phyloP scores from a whole-genome alignment of 2,888 invertebrate species.

The Athalia cordata region DNA sequence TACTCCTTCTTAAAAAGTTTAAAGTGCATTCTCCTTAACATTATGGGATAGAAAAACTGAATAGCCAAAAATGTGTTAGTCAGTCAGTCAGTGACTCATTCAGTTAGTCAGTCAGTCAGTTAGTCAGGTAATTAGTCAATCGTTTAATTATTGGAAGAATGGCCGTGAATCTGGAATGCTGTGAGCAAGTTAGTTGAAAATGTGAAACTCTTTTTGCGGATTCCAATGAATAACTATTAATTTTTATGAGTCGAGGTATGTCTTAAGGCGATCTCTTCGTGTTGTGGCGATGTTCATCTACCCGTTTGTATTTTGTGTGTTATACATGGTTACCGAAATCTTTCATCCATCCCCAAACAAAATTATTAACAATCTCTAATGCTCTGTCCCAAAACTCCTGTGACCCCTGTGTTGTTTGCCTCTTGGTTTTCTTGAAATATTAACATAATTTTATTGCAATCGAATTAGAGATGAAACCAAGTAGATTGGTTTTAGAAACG shows the following conservation, averaged over 20 bases:
- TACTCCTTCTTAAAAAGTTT: conserved; percentile 1
- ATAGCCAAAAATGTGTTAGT: not conserved
- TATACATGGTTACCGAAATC: conserved; percentile 34
- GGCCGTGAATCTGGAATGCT: too few relatives aligned
- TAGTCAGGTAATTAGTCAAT: too few relatives aligned
- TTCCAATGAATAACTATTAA: not conserved
- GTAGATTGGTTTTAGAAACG: conserved; percentile 27
- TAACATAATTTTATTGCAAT: conserved; percentile 58
- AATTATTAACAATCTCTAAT: conserved; percentile 44
- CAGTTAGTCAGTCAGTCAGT: too few relatives aligned
- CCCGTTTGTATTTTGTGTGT: conserved; percentile 32
- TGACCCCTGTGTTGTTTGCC: conserved; percentile 67
- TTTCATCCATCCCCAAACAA: not conserved
- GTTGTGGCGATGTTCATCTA: not conserved
- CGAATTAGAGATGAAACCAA: conserved; percentile 14
- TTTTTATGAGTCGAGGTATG: not conserved
- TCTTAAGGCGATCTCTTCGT: not conserved
- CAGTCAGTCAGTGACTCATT: too few relatives aligned
- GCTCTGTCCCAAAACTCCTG: conserved; percentile 28
- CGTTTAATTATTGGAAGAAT: too few relatives aligned
- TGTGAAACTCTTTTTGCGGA: too few relatives aligned
- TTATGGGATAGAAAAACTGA: not conserved
- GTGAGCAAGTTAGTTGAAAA: too few relatives aligned
- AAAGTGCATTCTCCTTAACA: not conserved
- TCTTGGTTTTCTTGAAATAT: conserved; percentile 70